Base-by-base conservation (phyloP, 2,888 invertebrate genomes). In the Lithosia quadra region DNA sequence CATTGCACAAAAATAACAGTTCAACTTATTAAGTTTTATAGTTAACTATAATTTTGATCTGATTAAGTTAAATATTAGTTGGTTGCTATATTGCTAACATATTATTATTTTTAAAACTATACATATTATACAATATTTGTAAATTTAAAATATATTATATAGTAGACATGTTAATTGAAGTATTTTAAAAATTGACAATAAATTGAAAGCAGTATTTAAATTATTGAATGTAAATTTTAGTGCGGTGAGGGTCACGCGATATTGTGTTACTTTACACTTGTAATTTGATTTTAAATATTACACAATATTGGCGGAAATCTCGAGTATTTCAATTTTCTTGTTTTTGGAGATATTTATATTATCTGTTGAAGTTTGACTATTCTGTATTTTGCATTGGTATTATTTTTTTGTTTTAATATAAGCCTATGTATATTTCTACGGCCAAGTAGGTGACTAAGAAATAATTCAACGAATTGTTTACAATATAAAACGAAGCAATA, bases 201-300 rank as follows among this genome's bases (percentile, higher is more conserved):
- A 94, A 93, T 69, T 78, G 71, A 93, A 92, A 93, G 88, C 93
- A 94, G 93, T 94, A 94, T 94, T 94, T 93, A 92, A 91, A 91
- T 90, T 91, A 90, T 90, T 88, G 77, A 70, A 73, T 81, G 78
- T 80, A 82, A 76, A 78, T 80, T 80, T 71, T 68, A 43, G 65
- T 62, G 60, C 36, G 63, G 71, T 72, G 69, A 63, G 61, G 18
- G 67, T 72, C 69, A 69, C 72, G 71, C 70, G 67, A 73, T 78
- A 79, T 78, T 76, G 72, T 18, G 28, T 63, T 60, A 66, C 36
- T 57, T 10, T 39, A 55, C 61, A 82, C 83, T 79, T 83, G 86
- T 86, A 84, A 84, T 65, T 80, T 76, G 4, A 78, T 76, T 72
- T 72, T 28, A 28, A 4, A 76, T 80, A 75, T 78, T 65, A 56